Evolutionary conservation across 1,140 invertebrate species (phyloP).

Genomic region (Trissolcus basalis): DNA sequence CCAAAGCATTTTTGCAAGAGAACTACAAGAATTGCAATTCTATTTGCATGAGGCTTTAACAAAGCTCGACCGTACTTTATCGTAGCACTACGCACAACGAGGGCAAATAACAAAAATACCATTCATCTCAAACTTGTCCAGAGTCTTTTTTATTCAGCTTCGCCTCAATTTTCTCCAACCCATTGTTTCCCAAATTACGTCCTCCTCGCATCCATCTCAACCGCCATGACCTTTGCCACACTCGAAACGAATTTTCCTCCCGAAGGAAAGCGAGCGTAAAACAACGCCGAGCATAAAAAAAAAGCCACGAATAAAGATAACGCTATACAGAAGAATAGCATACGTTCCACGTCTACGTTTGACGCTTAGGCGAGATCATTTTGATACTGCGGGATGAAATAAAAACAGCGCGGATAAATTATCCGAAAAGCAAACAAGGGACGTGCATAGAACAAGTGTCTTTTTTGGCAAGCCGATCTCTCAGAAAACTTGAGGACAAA

Average conservation of each 20-base stretch:
- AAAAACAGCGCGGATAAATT: slow-evolving; percentile 49
- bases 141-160: slow-evolving; percentile 51
- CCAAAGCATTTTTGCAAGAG: slow-evolving; percentile 40
- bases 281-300: slow-evolving; percentile 42
- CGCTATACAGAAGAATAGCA: slow-evolving; percentile 26
- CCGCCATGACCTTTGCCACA: slow-evolving; percentile 58
- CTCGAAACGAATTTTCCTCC: slow-evolving; percentile 52
- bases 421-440: slow-evolving; percentile 28
- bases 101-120: slow-evolving; percentile 53
- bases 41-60: slow-evolving; percentile 51
- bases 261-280: slow-evolving; percentile 56
- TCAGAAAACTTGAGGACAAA: too few species aligned
- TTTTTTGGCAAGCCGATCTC: not conserved
- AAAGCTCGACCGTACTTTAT: slow-evolving; percentile 52
- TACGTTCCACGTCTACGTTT: slow-evolving; percentile 38
- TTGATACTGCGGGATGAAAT: slow-evolving; percentile 49
- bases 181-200: slow-evolving; percentile 60
- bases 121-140: slow-evolving; percentile 58
- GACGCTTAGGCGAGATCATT: slow-evolving; percentile 52
- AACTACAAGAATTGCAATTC: slow-evolving; percentile 53
- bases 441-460: not conserved
- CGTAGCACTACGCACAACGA: slow-evolving; percentile 32
- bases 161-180: slow-evolving; percentile 58
- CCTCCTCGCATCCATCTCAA: slow-evolving; percentile 56
- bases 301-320: slow-evolving; percentile 56